Conservation (phyloP, 2,888 invertebrate genomes). For the Drosophila colorata region DNA sequence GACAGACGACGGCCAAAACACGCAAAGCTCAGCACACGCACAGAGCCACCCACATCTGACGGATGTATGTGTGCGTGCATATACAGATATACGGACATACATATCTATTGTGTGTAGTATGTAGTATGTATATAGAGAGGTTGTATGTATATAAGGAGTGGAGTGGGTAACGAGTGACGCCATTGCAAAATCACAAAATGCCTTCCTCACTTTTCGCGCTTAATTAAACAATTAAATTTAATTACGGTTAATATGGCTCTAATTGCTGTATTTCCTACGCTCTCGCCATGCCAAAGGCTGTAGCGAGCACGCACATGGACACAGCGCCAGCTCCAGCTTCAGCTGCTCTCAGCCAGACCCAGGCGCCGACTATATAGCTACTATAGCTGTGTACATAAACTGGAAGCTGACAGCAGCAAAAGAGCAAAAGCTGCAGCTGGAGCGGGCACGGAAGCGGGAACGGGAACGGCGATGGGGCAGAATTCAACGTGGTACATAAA, state of each 20-base stretch:
- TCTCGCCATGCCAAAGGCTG: conserved; percentile 49
- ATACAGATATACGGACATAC: neutral
- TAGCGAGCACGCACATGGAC: conserved; percentile 66
- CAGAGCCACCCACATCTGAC: conserved; percentile 46
- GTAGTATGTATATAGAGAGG: conserved; percentile 13
- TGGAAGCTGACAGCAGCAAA: conserved; percentile 15
- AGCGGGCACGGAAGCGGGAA: conserved; percentile 7
- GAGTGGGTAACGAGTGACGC: conserved; percentile 37
- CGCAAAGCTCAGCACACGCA: conserved; percentile 68
- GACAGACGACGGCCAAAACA: conserved; percentile 52
- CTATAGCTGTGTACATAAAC: conserved; percentile 19
- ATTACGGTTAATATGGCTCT: conserved; percentile 86
- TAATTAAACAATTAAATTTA: conserved; percentile 86
- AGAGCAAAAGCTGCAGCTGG: conserved; percentile 5
- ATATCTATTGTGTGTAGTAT: conserved; percentile 11
- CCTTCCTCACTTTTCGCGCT: conserved; percentile 82
- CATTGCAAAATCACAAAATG: conserved; percentile 79
- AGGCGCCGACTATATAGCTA: conserved; percentile 24
- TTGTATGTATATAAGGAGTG: conserved; percentile 24
- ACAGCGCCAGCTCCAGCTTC: conserved; percentile 28
- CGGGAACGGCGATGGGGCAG: too few relatives aligned
- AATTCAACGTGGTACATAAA: conserved; percentile 64
- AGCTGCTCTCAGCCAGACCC: conserved; percentile 33
- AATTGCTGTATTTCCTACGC: conserved; percentile 84
- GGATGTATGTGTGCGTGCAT: too few relatives aligned